Conservation (phyloP, 2,113 vertebrate species). For the Dermatemys mawii region DNA sequence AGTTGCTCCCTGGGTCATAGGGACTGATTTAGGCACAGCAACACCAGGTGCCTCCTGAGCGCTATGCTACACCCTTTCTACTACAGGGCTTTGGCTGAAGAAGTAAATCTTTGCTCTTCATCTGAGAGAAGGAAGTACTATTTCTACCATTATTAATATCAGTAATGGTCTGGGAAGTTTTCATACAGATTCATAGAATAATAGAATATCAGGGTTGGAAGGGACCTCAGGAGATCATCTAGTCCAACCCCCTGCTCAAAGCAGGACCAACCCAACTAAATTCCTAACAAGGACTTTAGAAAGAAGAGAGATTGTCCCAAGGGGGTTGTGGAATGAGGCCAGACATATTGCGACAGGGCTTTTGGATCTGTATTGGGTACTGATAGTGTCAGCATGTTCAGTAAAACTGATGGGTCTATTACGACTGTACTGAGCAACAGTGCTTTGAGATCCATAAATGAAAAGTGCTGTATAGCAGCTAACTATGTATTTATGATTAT, state of each 20-base stretch:
- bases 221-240: no score
- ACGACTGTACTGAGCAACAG: background rate
- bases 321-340: background rate
- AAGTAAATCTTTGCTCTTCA: background rate
- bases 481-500: background rate
- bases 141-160: background rate
- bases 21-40: background rate
- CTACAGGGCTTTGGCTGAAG: background rate
- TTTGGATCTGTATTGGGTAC: background rate
- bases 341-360: background rate
- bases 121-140: background rate
- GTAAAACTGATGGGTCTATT: background rate
- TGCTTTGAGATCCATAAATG: background rate
- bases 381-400: background rate
- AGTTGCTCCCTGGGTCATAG: background rate
- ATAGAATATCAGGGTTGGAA: no score
- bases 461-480: no score
- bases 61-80: background rate
- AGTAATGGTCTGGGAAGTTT: background rate
- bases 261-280: no score
- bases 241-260: no score
- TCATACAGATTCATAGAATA: no score
- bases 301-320: background rate
- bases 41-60: fast-evolving
- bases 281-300: no score